Base-by-base conservation (phyloP, 1,140 invertebrate species). In the Atta colombica region DNA sequence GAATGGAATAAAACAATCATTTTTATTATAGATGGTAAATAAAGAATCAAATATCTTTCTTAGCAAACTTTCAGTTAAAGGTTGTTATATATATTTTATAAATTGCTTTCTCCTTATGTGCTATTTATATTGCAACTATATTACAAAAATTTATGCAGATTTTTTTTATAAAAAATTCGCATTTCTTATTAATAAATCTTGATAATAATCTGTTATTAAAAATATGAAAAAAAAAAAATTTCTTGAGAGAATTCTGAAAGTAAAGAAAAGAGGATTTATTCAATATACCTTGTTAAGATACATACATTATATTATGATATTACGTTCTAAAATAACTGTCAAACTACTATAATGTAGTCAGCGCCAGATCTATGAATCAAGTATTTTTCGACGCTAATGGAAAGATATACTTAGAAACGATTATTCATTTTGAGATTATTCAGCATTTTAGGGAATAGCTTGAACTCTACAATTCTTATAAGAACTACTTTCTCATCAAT, bases 341-440 rank as follows among this genome's bases (percentile, higher is more conserved):
- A 65, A 80, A 68, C 21, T 25, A 28, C 21, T 61, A 10, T 60
- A 74, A 74, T 74, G 75, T 77, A 77, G 16, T 53, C n/a, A 61
- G 61, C 75, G 75, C 25, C 77, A 39, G 63, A 68, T 28, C 45
- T 35, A 66, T 51, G 61, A 78, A 8, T 80, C 63, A 35, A 61
- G 2, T n/a, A 53, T 80, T 21, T 80, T 80, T 80, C 49, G n/a
- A 51, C 45, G 16, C 49, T 77, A 3, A 65, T 35, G 18, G 8
- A 51, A 68, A 53, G n/a, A 49, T 31, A 55, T 35, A 68, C 39
- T 28, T 21, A 55, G 21, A 8, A 45, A 60, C n/a, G 55, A 77
- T 75, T 35, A 68, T 14, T 78, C 16, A 66, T 53, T 80, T 39
- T n/a, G 14, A 16, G 28, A 69, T 80, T 80, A 69, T 21, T 69